Percentiles rank a stretch among this genome's conserved stretches.
phyloP scores from a whole-genome alignment of 1,140 invertebrate genomes.

The Colletes gigas region DNA sequence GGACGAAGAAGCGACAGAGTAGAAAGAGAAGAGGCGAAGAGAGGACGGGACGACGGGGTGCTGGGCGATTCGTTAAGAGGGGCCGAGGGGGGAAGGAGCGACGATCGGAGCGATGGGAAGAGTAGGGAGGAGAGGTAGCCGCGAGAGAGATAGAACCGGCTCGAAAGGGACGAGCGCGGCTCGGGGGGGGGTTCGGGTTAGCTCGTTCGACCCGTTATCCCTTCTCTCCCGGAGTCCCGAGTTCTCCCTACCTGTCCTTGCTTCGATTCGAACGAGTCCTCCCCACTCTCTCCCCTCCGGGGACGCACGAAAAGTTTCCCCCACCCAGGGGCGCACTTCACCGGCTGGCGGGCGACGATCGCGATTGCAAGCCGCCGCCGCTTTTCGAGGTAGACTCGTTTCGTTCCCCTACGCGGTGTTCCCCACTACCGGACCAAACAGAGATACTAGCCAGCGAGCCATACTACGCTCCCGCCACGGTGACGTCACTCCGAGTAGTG shows the following conservation, averaged over 20 bases:
- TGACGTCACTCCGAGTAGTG: constrained; percentile 82
- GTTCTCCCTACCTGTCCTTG: constrained; percentile 70
- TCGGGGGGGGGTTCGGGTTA: constrained; percentile 76
- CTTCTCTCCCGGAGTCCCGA: constrained; percentile 65
- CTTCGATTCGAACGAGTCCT: constrained; percentile 68
- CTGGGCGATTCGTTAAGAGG: constrained; percentile 27
- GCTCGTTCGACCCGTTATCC: constrained; percentile 82
- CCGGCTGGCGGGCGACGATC: constrained; percentile 64
- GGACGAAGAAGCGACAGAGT: constrained; percentile 37
- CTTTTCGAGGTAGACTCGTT: constrained; percentile 74
- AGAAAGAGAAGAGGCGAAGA: constrained; percentile 21
- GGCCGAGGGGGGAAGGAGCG: neutral
- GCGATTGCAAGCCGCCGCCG: constrained; percentile 63
- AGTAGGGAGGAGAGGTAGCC: constrained; percentile 14
- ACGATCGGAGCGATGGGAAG: constrained; percentile 33
- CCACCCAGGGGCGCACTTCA: constrained; percentile 40
- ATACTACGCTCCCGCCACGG: constrained; percentile 80
- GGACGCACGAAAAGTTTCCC: constrained; percentile 45
- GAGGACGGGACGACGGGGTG: constrained; percentile 18
- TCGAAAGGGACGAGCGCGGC: constrained; percentile 51
- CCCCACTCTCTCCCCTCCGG: constrained; percentile 25
- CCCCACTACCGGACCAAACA: constrained; percentile 60
- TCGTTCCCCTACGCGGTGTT: constrained; percentile 66
- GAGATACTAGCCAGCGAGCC: constrained; percentile 74
- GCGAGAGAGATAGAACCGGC: constrained; percentile 49